phyloP scores from a whole-genome alignment of 2,797 vertebrate genomes.

The Channa striata region DNA sequence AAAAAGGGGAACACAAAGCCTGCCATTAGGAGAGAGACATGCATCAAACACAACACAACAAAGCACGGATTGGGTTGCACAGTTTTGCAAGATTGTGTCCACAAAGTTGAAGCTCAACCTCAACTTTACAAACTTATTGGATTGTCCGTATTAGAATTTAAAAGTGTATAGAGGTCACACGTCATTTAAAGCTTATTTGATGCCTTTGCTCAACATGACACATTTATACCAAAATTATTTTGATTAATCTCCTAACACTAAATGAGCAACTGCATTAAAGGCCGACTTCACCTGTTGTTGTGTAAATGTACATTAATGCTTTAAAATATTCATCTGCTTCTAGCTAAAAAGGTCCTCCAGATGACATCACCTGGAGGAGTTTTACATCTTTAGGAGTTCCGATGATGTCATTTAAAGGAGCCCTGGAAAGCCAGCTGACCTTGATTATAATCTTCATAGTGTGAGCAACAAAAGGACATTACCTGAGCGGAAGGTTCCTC shows the following conservation, averaged over 20 bases:
- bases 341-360: too few species aligned
- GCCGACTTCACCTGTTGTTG: too few species aligned
- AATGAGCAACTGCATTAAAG: neutral
- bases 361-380: too few species aligned
- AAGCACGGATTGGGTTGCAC: neutral
- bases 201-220: neutral
- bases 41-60: neutral
- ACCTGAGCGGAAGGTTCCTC: too few species aligned
- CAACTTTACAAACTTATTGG: neutral
- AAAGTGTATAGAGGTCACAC: neutral
- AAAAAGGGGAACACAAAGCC: neutral
- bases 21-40: neutral
- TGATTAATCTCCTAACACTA: neutral
- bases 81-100: neutral
- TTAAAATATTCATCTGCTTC: too few species aligned
- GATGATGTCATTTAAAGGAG: too few species aligned
- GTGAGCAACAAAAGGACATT: too few species aligned
- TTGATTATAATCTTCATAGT: too few species aligned
- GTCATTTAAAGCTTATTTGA: neutral
- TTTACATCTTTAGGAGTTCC: too few species aligned
- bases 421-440: too few species aligned
- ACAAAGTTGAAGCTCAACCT: neutral
- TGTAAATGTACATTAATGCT: too few species aligned
- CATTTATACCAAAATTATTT: neutral
- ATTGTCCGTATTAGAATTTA: neutral